Base-by-base conservation (phyloP, 2,888 invertebrate genomes). In the Cephus runcator region DNA sequence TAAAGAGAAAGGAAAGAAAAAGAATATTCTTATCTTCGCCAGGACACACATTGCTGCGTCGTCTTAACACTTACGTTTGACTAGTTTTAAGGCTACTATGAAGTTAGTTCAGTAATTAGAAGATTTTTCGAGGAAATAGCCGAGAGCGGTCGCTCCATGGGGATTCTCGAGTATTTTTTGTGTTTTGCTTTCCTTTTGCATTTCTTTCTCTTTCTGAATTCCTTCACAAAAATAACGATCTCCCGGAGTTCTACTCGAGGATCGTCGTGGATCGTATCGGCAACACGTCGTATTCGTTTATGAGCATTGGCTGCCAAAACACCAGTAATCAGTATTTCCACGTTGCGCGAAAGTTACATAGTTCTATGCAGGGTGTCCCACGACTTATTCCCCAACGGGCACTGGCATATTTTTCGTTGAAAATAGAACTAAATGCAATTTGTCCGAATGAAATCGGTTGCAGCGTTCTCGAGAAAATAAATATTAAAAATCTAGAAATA, bases 311-410 rank as follows among this genome's bases (percentile, higher is more conserved):
- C 56, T 78, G 78, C 78, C 78, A 78, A 78, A 78, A 78, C 76
- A 76, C 78, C 78, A 78, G 34, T 78, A 78, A 78, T 78, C 78
- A 78, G 78, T 78, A 78, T 78, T 78, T 76, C 36, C 33, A 75
- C 56, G 71, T 69, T 69, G 30, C 69, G 69, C 30, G 40, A 40
- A 40, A 40, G 40, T 40, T 40, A 73, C 34, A 71, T 77, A 40
- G 40, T 15, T 40, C 40, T 40, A 40, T 40, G 2, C 0, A 31
- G 31, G 31, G 0, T 31, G 31, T 31, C 0, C 31, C 31, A 31
- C 2, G 31, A 31, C 31, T 31, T 31, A 31, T 31, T 2, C 31
- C 2, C 31, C 31, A 31, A 31, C 2, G 31, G 31, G 31, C 2
- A 31, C 31, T 31, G 2, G 2, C 31, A 31, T 31, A 31, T 31